Evolutionary conservation across 2,797 vertebrate genomes (phyloP).

Genomic region (Poecilia gillii): DNA sequence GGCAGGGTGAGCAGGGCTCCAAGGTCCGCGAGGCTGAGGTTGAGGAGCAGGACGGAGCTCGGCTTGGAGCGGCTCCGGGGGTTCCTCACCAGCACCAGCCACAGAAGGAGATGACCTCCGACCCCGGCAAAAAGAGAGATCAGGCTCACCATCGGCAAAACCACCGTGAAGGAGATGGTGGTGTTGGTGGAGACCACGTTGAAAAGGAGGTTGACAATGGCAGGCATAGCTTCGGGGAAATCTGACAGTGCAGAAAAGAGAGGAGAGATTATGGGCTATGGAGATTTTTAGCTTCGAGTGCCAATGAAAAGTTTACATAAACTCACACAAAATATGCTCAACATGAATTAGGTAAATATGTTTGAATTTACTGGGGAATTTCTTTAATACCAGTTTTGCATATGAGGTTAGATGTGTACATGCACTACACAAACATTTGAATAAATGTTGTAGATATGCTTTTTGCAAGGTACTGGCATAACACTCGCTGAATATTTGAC

Average conservation of each 20-base stretch:
- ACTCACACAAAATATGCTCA: background rate
- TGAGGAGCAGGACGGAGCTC: constrained; percentile 76
- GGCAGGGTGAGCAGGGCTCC: constrained; percentile 76
- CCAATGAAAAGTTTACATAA: background rate
- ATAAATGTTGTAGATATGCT: background rate
- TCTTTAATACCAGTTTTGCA: background rate
- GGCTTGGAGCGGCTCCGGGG: constrained; percentile 70
- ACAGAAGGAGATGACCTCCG: constrained; percentile 75
- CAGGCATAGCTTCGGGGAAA: constrained; percentile 61
- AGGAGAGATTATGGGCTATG: background rate
- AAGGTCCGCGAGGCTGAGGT: constrained; percentile 78
- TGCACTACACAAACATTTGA: background rate
- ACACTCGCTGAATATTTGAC: background rate
- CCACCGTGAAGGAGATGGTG: constrained; percentile 75
- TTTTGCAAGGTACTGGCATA: background rate
- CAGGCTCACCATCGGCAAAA: constrained; percentile 74
- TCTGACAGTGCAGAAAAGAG: background rate
- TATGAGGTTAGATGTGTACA: background rate
- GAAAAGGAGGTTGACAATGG: constrained; percentile 80
- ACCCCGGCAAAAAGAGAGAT: constrained; percentile 74
- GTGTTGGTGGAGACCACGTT: constrained; percentile 77
- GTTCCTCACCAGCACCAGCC: constrained; percentile 73
- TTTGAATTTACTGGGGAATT: background rate
- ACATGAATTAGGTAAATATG: background rate
- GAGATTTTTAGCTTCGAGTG: background rate